Percentiles rank a stretch among this genome's conserved stretches.
These are phyloP conservation scores for Drosophila rubida DNA, from an alignment of 2,888 invertebrate species.

Conservation along the genomic window DNA sequence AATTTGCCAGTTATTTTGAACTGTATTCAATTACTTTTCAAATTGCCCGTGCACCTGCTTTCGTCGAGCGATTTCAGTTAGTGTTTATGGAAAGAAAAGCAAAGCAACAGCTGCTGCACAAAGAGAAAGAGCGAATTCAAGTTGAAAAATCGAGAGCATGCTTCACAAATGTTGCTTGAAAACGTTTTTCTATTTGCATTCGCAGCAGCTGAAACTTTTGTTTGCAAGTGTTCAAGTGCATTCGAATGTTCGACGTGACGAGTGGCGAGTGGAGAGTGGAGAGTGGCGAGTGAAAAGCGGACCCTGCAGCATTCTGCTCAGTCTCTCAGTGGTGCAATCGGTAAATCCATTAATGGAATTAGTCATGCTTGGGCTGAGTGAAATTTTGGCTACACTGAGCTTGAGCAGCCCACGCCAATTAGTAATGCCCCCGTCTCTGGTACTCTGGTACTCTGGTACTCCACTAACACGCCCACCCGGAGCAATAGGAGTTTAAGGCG, in stretches of 20 bases:
- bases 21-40: background rate
- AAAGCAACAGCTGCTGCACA: conserved; percentile 4
- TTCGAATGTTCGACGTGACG: conserved; percentile 27
- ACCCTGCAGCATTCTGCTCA: background rate
- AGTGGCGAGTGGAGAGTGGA: background rate
- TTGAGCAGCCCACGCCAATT: conserved; percentile 30
- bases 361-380: conserved; percentile 9
- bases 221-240: conserved; percentile 33
- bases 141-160: conserved; percentile 10
- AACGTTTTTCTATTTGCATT: conserved; percentile 21
- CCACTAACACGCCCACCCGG: conserved; percentile 28
- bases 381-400: conserved; percentile 23
- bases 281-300: background rate
- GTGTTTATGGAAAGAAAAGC: background rate
- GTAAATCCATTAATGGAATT: conserved; percentile 52
- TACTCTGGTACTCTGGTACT: conserved; percentile 1
- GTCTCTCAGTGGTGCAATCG: conserved; percentile 2
- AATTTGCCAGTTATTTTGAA: conserved; percentile 7
- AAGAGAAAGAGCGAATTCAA: conserved; percentile 3
- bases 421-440: conserved; percentile 13
- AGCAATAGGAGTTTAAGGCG: conserved; percentile 9
- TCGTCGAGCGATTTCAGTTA: background rate
- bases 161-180: conserved; percentile 19
- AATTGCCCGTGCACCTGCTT: conserved; percentile 3
- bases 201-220: conserved; percentile 18